These are phyloP conservation scores for Xanthorhoe designata DNA, from an alignment of 2,888 invertebrate species.

Conservation along the genomic window DNA sequence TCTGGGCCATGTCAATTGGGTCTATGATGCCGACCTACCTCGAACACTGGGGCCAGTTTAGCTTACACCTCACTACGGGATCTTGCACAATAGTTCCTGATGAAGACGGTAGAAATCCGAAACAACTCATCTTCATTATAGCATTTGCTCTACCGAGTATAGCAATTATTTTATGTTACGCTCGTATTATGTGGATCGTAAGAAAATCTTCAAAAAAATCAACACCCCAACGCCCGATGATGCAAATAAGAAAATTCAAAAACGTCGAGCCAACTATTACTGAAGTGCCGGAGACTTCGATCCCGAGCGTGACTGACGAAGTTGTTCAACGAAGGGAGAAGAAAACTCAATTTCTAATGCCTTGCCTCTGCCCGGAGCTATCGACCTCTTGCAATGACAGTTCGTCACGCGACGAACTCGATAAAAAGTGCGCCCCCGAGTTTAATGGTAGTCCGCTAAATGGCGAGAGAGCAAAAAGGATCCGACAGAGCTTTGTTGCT, in stretches of 20 bases:
- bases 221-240: slow-evolving; percentile 75
- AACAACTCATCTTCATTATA: slow-evolving; percentile 91
- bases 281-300: slow-evolving; percentile 50
- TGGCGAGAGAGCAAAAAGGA: slow-evolving; percentile 54
- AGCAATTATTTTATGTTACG: slow-evolving; percentile 93
- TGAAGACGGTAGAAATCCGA: slow-evolving; percentile 88
- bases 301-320: slow-evolving; percentile 39
- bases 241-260: slow-evolving; percentile 50
- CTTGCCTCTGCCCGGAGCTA: slow-evolving; percentile 61
- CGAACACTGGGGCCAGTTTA: slow-evolving; percentile 92
- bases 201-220: slow-evolving; percentile 88
- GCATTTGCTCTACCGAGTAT: slow-evolving; percentile 94
- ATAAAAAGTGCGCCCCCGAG: slow-evolving; percentile 61
- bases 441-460: slow-evolving; percentile 51
- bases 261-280: slow-evolving; percentile 66
- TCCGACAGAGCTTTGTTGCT: slow-evolving; percentile 62
- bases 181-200: slow-evolving; percentile 92
- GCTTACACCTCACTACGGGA: slow-evolving; percentile 89
- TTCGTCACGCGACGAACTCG: slow-evolving; percentile 61
- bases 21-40: slow-evolving; percentile 90
- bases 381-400: slow-evolving; percentile 53
- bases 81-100: slow-evolving; percentile 92
- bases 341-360: slow-evolving; percentile 34
- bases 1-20: slow-evolving; percentile 90
- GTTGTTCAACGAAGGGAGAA: slow-evolving; percentile 36